Evolutionary conservation across 2,888 invertebrate genomes (phyloP), one percentile per base, ranked within the genome.

Genomic region (Vandiemenella viatica): DNA sequence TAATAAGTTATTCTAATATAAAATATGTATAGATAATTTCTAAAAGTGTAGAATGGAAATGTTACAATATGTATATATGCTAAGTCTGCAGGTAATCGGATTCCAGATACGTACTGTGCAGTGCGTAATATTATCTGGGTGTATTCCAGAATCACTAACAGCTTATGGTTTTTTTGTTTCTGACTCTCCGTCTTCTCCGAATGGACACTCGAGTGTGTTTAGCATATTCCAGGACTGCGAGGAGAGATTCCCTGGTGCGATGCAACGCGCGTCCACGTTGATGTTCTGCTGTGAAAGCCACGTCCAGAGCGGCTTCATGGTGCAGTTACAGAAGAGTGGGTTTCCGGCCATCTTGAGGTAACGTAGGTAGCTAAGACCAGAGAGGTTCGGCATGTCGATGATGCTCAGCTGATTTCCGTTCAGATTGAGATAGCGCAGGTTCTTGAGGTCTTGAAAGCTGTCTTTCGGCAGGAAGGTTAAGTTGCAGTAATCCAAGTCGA

Each of bases 341-440:
- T 42, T 42, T 13, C 42, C 42, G 4, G 42, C 7, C 7, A 42
- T 42, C n/a, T 42, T 42, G 5, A 42, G 20, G 42, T 42, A 42
- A 10, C 42, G 19, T 21, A 42, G 20, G 20, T 42, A 42, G 5
- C n/a, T 42, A 10, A 20, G 42, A 5, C 19, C n/a, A n/a, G n/a
- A 10, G n/a, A 42, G 7, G 13, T 7, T 42, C n/a, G 7, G 6
- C 19, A 7, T 6, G 3, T 15, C n/a, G 20, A 20, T n/a, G 13
- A n/a, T 16, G 4, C 15, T 20, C 42, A 42, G 19, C 13, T 19
- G n/a, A 20, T 42, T 42, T 13, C 20, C 21, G 20, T 42, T 42
- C 1, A 42, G 20, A 15, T 42, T 42, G 13, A 42, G 10, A n/a
- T 42, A 42, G 19, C 42, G 42, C 20, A 42, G 19, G 4, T 42